Base-by-base conservation (phyloP, 2,888 invertebrate genomes). In the Drosophila yooni region DNA sequence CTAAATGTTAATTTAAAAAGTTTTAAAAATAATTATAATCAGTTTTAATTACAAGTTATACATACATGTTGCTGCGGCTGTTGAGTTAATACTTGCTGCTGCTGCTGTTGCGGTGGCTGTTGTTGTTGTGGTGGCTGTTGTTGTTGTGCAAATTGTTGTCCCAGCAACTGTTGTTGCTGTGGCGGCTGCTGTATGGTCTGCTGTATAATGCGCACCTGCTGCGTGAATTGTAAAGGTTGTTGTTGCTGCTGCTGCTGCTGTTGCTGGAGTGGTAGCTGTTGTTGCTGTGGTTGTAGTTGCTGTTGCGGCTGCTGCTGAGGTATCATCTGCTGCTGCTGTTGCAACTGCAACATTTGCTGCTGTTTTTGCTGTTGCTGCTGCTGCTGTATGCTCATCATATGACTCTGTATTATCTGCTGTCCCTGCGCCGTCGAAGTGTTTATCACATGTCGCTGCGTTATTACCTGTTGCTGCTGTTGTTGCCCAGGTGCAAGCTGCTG, bases 361-460 rank as follows among this genome's bases (percentile, higher is more conserved):
- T 91, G 90, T 60, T 91, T 91, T 36, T 89, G 89, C 60, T 91
- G 91, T 56, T 92, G 93, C 61, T 91, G 91, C 56, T 92, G 93
- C 61, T 91, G 91, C 56, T 92, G 93, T 43, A 92, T 89, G 65
- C 84, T 93, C 59, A 92, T 79, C 92, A 93, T 92, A 61, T 93
- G 93, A 68, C 90, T 93, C 71, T 93, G 93, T 43, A 93, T 93
- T n/a, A 93, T 92, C 79, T 93, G 93, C 46, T 93, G 93, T 0
- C 93, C 93, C 53, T 93, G 93, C 4, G 91, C 89, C 0, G 93
- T 92, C 3, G 93, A 92, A 3, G 93, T 93, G 57, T 93, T 93
- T 25, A 93, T 93, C 0, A 93, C 91, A 62, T 93, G 93, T 1
- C 92, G 84, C 59, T 93, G 93, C 5, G 92, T 89, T 18, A 93